These are phyloP conservation scores for Kuschelorhynchus macadamiae DNA, from an alignment of 2,888 invertebrate genomes.

Conservation along the genomic window DNA sequence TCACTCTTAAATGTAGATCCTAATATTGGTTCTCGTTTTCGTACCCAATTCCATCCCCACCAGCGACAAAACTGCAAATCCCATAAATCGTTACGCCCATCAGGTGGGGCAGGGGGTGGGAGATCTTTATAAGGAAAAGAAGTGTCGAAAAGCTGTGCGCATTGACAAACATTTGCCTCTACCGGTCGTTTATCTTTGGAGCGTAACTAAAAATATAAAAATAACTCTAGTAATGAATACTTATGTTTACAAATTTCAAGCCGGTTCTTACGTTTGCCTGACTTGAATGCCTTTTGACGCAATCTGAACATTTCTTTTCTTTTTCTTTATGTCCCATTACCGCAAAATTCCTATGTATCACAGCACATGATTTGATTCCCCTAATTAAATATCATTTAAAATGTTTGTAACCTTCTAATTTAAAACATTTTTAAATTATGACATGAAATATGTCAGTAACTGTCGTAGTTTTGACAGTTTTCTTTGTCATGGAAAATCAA, in stretches of 20 bases:
- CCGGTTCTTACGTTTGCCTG: neutral
- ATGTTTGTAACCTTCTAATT: no score
- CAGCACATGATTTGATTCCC: slow-evolving; percentile 11
- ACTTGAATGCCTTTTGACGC: neutral
- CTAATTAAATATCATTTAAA: slow-evolving; percentile 10
- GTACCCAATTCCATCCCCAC: slow-evolving; percentile 60
- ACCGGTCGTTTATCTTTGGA: neutral
- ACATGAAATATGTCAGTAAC: slow-evolving; percentile 2
- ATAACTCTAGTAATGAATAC: no score
- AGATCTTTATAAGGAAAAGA: slow-evolving; percentile 32
- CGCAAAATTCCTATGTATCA: neutral
- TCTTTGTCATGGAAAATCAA: no score
- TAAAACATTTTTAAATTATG: slow-evolving; percentile 16
- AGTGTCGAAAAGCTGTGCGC: slow-evolving; percentile 10
- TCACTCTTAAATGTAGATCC: no score
- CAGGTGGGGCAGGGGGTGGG: slow-evolving; percentile 52
- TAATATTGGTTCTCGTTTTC: slow-evolving; percentile 30
- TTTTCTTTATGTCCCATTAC: slow-evolving; percentile 9
- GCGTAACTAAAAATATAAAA: neutral
- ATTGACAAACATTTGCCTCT: slow-evolving; percentile 4
- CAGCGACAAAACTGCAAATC: slow-evolving; percentile 58
- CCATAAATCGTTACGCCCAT: slow-evolving; percentile 54
- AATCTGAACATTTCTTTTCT: neutral
- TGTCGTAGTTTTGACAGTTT: no score
- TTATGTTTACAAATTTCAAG: neutral